Evolutionary conservation across 2,113 vertebrate species (phyloP), one percentile per base, ranked within the genome.

Genomic region (Buteo buteo): DNA sequence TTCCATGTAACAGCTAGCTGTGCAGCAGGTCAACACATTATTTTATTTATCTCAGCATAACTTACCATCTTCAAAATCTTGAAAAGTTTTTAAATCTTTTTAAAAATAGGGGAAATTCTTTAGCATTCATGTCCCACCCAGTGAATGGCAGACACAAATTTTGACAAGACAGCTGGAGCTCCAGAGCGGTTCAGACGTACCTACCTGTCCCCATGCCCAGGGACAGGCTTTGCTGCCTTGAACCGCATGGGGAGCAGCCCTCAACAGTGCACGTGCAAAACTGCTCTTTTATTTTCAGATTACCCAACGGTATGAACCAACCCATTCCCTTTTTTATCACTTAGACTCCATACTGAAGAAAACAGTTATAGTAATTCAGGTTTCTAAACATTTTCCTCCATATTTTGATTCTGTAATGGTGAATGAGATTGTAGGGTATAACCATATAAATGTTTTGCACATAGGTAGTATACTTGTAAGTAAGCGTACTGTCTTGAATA

Each of bases 131-230:
- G 36, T 90, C 73, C 28, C 52, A 80, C 47, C 7, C 32, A 82
- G 28, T 17, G 16, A 82, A 65, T 1, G 1, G n/a, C 34, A 88
- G 25, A 59, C 42, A 76, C 8, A 40, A 45, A 88, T 61, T 85
- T 82, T 86, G 71, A 76, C 45, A 80, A 49, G 57, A 74, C 1
- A 4, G 36, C 31, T 73, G 58, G n/a, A 93, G 73, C 36, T 72
- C 54, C 2, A 0, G 14, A 61, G 49, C 1, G 0, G 20, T 54
- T 85, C 4, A 3, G 57, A 82, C 3, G 1, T 13, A 45, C 13
- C 36, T 11, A 45, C 13, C 34, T 8, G 2, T 74, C 70, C 59
- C 77, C 32, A 1, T 7, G 14, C 38, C 57, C 2, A 4, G 38
- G 29, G 22, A 79, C 45, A 66, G 44, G 34, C 58, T 67, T 45